Percentiles rank a stretch among this genome's conserved stretches.
phyloP scores from a whole-genome alignment of 64 coral and sea anemone species.

The Pachyseris speciosa region DNA sequence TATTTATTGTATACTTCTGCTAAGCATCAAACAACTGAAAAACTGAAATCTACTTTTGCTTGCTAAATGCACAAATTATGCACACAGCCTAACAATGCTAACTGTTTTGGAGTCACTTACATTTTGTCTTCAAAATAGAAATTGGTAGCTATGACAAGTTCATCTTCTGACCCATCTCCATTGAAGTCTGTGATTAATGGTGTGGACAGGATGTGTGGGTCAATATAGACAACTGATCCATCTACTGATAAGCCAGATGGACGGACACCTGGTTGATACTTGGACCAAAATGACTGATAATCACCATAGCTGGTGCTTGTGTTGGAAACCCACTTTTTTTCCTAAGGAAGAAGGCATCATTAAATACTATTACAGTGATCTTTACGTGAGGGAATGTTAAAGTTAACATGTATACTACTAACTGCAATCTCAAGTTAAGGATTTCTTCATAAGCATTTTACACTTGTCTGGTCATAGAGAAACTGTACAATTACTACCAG shows the following conservation, averaged over 20 bases:
- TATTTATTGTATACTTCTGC: no score
- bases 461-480: no score
- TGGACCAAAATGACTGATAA: slow-evolving; percentile 66
- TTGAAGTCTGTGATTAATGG: slow-evolving; percentile 95
- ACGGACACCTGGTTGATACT: slow-evolving; percentile 48
- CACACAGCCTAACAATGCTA: no score
- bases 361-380: neutral
- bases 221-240: slow-evolving; percentile 72
- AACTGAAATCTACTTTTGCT: no score
- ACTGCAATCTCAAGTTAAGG: no score
- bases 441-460: no score
- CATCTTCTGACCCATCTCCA: slow-evolving; percentile 68
- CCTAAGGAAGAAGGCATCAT: neutral
- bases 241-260: slow-evolving; percentile 77
- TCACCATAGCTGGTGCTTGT: neutral
- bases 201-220: slow-evolving; percentile 93
- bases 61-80: no score
- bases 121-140: slow-evolving; percentile 94
- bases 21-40: no score
- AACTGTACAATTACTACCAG: no score
- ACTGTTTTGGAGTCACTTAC: slow-evolving; percentile 55
- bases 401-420: no score
- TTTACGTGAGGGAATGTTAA: neutral
- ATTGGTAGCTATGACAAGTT: slow-evolving; percentile 87
- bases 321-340: slow-evolving; percentile 2